Evolutionary conservation across 2,797 vertebrate species (phyloP), one percentile per base, ranked within the genome.

Genomic region (Zalophus californianus): DNA sequence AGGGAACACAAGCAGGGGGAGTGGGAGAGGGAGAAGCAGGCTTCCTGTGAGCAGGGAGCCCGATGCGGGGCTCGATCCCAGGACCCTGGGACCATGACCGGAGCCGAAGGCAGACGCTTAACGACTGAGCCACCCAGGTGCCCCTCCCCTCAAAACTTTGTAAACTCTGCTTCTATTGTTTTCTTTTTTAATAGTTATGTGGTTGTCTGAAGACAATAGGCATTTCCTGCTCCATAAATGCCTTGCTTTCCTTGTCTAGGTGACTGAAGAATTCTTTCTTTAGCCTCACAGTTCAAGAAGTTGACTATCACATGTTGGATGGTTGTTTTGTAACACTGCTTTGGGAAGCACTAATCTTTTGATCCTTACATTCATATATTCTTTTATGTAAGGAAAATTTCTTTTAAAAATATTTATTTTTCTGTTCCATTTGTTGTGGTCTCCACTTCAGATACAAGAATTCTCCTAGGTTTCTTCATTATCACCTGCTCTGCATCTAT

Each of bases 321-420:
- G 6, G 7, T 7, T 48, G 16, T 73, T 85, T 32, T 58, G 2
- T 35, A 87, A 52, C 4, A 73, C 56, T 92, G 75, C 50, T 82
- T 73, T 92, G 54, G 62, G n/a, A 94, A 89, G 18, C 29, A 92
- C 7, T 80, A 56, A 50, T 72, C 23, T 83, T 92, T 77, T 93
- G 68, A 93, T 84, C 15, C 25, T 75, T 20, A 8, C 15, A 70
- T 60, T 29, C 25, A 41, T 64, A 85, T 84, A 79, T 58, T 86
- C 12, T 35, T 89, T 86, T 48, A 72, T 23, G 11, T 68, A 41
- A 70, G 29, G 20, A 29, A 56, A 73, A 9, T 52, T 70, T 79
- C 4, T 29, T 72, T 72, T 16, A 73, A 56, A 11, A 27, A 20
- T 48, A 12, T 85, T 41, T 44, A 44, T 54, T 87, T 79, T 70